A percentile compares a stretch with the other conserved stretches of the same genome.
Evolutionary conservation across 2,797 vertebrate species (phyloP).

Genomic region (Leptatherina wallacei): DNA sequence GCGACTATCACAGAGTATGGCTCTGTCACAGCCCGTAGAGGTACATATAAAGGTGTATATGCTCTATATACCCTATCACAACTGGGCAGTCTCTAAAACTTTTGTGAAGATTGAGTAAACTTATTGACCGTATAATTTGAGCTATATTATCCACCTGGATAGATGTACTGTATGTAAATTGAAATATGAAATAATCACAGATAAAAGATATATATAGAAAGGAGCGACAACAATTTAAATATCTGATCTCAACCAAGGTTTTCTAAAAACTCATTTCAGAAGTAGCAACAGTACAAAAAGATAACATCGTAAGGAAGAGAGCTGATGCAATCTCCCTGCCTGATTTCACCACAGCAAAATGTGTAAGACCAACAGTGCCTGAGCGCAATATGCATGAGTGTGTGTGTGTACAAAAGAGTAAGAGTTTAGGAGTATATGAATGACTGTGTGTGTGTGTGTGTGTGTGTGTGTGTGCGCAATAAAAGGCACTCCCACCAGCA

Average conservation of each 20-base stretch:
- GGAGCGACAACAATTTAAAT: background rate
- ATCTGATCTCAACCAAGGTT: background rate
- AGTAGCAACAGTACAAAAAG: slow-evolving; percentile 17
- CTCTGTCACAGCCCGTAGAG: slow-evolving; percentile 34
- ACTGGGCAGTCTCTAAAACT: background rate
- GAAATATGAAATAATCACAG: background rate
- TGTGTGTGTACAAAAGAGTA: slow-evolving; percentile 4
- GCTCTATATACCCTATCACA: background rate
- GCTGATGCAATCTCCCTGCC: slow-evolving; percentile 73
- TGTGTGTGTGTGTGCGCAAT: slow-evolving; percentile 5
- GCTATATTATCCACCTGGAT: background rate
- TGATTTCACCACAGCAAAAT: slow-evolving; percentile 59
- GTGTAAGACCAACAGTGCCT: background rate
- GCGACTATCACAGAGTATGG: slow-evolving; percentile 30
- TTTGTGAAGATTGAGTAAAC: background rate
- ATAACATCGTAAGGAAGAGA: slow-evolving; percentile 38
- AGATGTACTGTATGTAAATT: background rate
- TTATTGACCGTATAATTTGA: background rate
- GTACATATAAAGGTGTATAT: background rate
- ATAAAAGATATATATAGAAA: background rate
- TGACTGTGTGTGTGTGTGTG: slow-evolving; percentile 5
- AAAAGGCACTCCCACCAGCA: slow-evolving; percentile 69
- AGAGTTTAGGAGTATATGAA: background rate
- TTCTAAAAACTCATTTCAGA: background rate
- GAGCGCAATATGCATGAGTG: background rate